These are phyloP conservation scores for Trachymyrmex septentrionalis DNA, from an alignment of 1,140 invertebrate species.

Conservation along the genomic window DNA sequence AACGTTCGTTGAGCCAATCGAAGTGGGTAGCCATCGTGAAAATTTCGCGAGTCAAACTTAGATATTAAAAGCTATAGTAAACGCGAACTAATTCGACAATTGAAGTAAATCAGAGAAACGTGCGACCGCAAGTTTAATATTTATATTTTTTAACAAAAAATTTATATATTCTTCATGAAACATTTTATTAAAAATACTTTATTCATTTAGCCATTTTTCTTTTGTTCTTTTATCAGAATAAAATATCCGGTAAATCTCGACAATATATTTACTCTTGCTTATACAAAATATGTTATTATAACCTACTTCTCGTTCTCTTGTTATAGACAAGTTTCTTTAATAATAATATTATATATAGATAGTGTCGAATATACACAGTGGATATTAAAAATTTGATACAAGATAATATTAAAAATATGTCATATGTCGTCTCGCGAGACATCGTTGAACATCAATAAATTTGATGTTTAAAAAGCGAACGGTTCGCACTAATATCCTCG, in stretches of 20 bases:
- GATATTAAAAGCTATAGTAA: slow-evolving; percentile 46
- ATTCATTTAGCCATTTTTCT: background rate
- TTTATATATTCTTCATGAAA: background rate
- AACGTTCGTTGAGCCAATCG: slow-evolving; percentile 58
- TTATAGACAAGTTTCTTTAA: background rate
- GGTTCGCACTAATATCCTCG: slow-evolving; percentile 49
- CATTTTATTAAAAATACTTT: background rate
- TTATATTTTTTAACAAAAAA: background rate
- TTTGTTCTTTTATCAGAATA: background rate
- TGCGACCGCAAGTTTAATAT: background rate
- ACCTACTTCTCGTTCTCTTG: slow-evolving; percentile 4
- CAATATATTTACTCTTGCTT: background rate
- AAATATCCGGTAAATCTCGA: background rate
- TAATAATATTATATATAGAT: slow-evolving; percentile 17
- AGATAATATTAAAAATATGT: background rate
- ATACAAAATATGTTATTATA: background rate
- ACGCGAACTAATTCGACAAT: slow-evolving; percentile 44
- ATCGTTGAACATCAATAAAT: slow-evolving; percentile 39
- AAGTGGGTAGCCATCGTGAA: slow-evolving; percentile 52
- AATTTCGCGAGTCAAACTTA: slow-evolving; percentile 42
- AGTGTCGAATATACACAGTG: slow-evolving; percentile 30
- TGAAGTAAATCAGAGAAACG: slow-evolving; percentile 7
- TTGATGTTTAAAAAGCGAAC: slow-evolving; percentile 43
- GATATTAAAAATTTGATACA: slow-evolving; percentile 37
- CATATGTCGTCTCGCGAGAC: background rate